Conservation (phyloP, 1,140 invertebrate genomes). For the Lycorma delicatula region DNA sequence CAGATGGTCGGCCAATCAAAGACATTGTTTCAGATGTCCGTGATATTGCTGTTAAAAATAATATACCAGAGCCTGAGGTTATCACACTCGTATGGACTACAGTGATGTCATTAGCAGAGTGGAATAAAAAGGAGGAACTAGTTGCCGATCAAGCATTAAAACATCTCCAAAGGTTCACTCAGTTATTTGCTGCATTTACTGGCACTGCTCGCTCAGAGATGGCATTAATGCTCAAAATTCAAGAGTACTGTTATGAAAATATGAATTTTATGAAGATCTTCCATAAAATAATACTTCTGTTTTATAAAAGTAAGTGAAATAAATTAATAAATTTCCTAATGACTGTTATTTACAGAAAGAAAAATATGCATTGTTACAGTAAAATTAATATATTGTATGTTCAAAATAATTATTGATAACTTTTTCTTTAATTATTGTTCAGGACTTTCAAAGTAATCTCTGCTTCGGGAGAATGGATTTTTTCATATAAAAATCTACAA, state of each 20-base stretch:
- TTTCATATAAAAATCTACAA: no score
- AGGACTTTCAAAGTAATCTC: no score
- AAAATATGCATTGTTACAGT: no score
- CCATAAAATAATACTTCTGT: constrained; percentile 91
- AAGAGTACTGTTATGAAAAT: constrained; percentile 97
- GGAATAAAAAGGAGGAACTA: constrained; percentile 97
- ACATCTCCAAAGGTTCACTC: constrained; percentile 76
- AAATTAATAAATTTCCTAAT: no score
- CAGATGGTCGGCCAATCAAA: constrained; percentile 68
- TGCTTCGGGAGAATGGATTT: no score
- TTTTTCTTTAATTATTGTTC: no score
- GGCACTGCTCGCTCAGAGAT: constrained; percentile 75
- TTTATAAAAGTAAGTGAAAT: constrained; percentile 81
- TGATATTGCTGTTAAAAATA: constrained; percentile 71
- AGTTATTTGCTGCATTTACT: constrained; percentile 77
- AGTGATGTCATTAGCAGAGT: constrained; percentile 89
- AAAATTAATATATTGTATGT: no score
- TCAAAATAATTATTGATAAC: no score
- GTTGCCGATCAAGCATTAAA: constrained; percentile 90
- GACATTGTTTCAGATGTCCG: constrained; percentile 75
- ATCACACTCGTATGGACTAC: constrained; percentile 66
- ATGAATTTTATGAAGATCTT: constrained; percentile 99
- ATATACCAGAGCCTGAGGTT: constrained; percentile 76
- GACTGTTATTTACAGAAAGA: not conserved
- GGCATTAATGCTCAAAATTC: constrained; percentile 79